These are phyloP conservation scores for Verasper variegatus DNA, from an alignment of 2,113 vertebrate genomes.

Conservation along the genomic window DNA sequence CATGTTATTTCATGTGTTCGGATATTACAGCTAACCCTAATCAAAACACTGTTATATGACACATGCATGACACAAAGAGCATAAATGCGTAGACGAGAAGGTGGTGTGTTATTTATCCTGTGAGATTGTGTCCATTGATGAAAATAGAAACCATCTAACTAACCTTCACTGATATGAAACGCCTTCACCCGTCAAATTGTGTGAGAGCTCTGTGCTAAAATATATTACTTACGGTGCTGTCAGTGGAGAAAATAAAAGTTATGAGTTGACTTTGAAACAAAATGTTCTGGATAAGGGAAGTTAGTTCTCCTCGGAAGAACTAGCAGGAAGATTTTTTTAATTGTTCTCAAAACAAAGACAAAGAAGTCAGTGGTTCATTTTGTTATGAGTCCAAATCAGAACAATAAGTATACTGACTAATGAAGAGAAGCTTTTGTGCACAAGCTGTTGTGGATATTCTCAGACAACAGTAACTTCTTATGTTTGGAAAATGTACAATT, in stretches of 20 bases:
- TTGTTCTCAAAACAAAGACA: neutral
- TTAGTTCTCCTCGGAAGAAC: neutral
- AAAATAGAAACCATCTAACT: constrained; percentile 20
- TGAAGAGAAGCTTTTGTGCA: neutral
- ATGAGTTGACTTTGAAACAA: constrained; percentile 7
- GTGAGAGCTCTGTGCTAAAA: neutral
- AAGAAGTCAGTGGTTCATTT: constrained; percentile 10
- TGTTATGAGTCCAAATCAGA: constrained; percentile 11
- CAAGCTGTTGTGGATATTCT: constrained; percentile 19
- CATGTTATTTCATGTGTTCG: neutral
- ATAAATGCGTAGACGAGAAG: neutral
- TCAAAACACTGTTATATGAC: neutral
- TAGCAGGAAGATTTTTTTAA: no score
- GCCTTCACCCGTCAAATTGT: constrained; percentile 18
- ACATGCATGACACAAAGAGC: neutral
- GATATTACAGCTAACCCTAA: neutral
- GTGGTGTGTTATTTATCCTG: neutral
- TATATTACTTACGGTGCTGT: neutral
- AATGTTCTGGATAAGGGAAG: neutral
- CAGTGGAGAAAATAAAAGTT: neutral
- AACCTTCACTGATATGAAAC: neutral
- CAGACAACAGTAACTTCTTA: constrained; percentile 15
- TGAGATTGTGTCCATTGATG: neutral
- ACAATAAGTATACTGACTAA: constrained; percentile 27
- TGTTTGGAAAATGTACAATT: constrained; percentile 17